A percentile compares a stretch with the other conserved stretches of the same genome.
These are phyloP conservation scores for Leptonema lineaticorne DNA, from an alignment of 1,140 invertebrate species.

Conservation along the genomic window DNA sequence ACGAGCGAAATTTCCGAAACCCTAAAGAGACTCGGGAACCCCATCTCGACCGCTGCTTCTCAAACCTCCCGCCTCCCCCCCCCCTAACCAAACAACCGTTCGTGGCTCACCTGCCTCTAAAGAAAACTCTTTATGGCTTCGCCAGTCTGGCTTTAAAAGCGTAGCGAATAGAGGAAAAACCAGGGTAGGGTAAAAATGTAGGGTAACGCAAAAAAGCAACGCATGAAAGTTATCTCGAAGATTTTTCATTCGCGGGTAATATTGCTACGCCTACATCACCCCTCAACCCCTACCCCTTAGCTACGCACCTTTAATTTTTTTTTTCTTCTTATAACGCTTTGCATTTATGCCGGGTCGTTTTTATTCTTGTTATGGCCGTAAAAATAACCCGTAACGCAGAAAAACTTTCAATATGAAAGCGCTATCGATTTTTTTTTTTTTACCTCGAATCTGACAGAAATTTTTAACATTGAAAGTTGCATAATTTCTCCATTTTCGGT, in stretches of 20 bases:
- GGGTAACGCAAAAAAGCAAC: background rate
- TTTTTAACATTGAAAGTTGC: background rate
- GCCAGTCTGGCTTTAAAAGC: background rate
- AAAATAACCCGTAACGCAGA: background rate
- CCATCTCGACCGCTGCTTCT: background rate
- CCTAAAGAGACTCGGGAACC: slow-evolving; percentile 4
- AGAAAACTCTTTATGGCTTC: slow-evolving; percentile 2
- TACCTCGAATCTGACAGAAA: background rate
- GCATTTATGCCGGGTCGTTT: background rate
- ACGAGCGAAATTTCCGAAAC: slow-evolving; percentile 19
- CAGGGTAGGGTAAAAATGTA: no score
- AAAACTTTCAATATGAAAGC: background rate
- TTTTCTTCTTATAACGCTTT: background rate
- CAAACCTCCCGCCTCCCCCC: background rate
- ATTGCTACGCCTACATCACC: background rate
- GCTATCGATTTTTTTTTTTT: slow-evolving; percentile 4
- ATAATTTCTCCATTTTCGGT: no score
- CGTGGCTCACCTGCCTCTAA: background rate
- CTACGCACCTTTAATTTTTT: background rate
- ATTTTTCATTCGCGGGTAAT: slow-evolving; percentile 18
- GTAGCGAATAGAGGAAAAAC: background rate
- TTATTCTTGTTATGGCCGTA: slow-evolving; percentile 7
- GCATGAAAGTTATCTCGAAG: slow-evolving; percentile 11
- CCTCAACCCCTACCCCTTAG: background rate
- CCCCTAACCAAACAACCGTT: background rate